Conservation (phyloP, 2,797 vertebrate genomes). For the Centroberyx gerrardi region DNA sequence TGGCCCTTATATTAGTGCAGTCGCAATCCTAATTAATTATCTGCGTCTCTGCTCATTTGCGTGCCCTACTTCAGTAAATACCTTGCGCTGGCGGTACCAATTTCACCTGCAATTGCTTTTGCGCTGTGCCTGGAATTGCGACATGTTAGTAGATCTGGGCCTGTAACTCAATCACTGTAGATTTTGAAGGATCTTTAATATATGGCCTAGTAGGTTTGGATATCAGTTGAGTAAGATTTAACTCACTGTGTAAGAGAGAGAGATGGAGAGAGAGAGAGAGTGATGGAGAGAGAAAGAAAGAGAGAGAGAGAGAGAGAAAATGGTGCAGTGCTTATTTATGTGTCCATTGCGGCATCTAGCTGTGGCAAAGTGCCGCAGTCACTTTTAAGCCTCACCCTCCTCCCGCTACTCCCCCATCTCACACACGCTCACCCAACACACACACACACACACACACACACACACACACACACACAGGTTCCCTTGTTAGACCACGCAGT, state of each 20-base stretch:
- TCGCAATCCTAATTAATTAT: too few relatives aligned
- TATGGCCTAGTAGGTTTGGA: too few relatives aligned
- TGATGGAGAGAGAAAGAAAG: not conserved
- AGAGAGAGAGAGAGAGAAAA: not conserved
- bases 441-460: not conserved
- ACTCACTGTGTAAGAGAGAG: not conserved
- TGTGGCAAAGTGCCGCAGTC: conserved; percentile 61
- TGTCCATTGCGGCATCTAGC: conserved; percentile 71
- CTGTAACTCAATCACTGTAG: too few relatives aligned
- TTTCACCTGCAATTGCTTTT: too few relatives aligned
- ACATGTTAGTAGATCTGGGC: too few relatives aligned
- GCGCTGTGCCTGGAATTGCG: too few relatives aligned
- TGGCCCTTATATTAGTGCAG: too few relatives aligned
- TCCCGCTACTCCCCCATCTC: not conserved
- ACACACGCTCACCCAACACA: not conserved
- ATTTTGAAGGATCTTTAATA: too few relatives aligned
- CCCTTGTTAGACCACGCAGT: conserved; percentile 56
- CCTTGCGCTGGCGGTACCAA: too few relatives aligned
- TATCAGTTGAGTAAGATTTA: too few relatives aligned
- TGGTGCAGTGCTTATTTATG: conserved; percentile 70
- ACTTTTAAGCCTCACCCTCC: conserved; percentile 52
- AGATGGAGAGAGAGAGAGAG: not conserved
- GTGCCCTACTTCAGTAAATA: too few relatives aligned
- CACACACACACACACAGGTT: conserved; percentile 7
- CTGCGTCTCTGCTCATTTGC: too few relatives aligned